These are phyloP conservation scores for Lepidotrigona ventralis DNA, from an alignment of 1,140 invertebrate species.

Conservation along the genomic window DNA sequence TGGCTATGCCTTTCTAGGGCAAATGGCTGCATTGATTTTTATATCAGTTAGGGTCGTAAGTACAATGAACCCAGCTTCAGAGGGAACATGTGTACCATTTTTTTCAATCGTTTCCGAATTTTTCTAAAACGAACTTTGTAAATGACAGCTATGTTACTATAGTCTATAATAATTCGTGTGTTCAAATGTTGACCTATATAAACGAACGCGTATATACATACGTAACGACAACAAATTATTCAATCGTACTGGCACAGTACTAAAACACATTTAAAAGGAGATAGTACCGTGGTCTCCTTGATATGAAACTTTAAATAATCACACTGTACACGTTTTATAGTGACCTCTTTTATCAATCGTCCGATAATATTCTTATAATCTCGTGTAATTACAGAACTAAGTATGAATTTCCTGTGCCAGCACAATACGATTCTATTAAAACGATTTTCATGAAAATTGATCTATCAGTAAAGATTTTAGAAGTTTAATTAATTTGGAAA, in stretches of 20 bases:
- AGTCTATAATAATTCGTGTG: no score
- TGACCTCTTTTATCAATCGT: conserved; percentile 36
- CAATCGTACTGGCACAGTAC: background rate
- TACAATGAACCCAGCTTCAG: conserved; percentile 50
- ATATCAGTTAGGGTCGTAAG: conserved; percentile 44
- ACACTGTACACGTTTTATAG: conserved; percentile 34
- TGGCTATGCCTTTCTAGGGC: conserved; percentile 54
- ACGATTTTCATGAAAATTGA: background rate
- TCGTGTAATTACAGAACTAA: background rate
- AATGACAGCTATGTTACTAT: background rate
- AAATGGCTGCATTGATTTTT: conserved; percentile 69
- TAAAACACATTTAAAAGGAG: conserved; percentile 1
- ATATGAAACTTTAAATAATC: background rate
- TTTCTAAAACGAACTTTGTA: background rate
- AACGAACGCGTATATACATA: background rate
- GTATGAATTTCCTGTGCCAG: background rate
- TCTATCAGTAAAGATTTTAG: background rate
- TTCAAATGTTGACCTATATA: conserved; percentile 11
- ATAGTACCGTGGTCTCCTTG: background rate
- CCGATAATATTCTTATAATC: background rate
- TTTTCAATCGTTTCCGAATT: background rate
- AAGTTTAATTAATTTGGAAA: background rate
- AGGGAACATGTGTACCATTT: background rate
- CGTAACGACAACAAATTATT: background rate
- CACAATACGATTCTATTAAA: background rate